phyloP scores from a whole-genome alignment of 2,888 invertebrate genomes.

The Campopleginae sp. region DNA sequence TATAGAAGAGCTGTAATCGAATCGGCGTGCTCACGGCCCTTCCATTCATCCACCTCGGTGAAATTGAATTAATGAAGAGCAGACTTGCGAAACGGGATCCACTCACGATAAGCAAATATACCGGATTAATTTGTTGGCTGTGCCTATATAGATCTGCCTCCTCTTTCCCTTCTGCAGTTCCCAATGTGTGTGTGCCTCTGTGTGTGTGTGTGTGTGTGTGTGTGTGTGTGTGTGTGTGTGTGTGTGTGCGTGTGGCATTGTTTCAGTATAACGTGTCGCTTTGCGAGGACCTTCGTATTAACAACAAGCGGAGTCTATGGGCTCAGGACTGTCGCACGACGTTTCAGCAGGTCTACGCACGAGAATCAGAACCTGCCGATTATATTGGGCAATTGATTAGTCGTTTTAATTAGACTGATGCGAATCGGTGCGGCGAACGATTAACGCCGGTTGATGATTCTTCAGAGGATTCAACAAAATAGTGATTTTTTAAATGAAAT shows the following conservation, averaged over 20 bases:
- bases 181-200: no score
- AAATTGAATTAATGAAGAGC: slow-evolving; percentile 73
- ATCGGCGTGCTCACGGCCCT: slow-evolving; percentile 53
- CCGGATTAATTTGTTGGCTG: slow-evolving; percentile 68
- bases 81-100: slow-evolving; percentile 69
- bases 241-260: no score
- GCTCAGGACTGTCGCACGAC: slow-evolving; percentile 22
- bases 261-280: slow-evolving; percentile 39
- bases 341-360: slow-evolving; percentile 8
- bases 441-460: neutral
- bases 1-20: slow-evolving; percentile 59
- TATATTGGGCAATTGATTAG: slow-evolving; percentile 30
- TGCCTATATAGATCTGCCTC: slow-evolving; percentile 54
- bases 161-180: neutral
- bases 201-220: no score
- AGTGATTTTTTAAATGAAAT: no score
- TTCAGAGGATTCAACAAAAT: neutral
- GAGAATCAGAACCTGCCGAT: slow-evolving; percentile 13
- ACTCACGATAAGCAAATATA: slow-evolving; percentile 70
- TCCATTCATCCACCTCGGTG: slow-evolving; percentile 58
- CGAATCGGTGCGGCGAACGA: neutral
- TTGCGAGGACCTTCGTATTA: slow-evolving; percentile 43
- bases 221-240: no score
- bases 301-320: slow-evolving; percentile 46
- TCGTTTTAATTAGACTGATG: neutral